A percentile compares a stretch with the other conserved stretches of the same genome.
These are phyloP conservation scores for Corythornis cristatus DNA, from an alignment of 2,113 vertebrate species.

Conservation along the genomic window DNA sequence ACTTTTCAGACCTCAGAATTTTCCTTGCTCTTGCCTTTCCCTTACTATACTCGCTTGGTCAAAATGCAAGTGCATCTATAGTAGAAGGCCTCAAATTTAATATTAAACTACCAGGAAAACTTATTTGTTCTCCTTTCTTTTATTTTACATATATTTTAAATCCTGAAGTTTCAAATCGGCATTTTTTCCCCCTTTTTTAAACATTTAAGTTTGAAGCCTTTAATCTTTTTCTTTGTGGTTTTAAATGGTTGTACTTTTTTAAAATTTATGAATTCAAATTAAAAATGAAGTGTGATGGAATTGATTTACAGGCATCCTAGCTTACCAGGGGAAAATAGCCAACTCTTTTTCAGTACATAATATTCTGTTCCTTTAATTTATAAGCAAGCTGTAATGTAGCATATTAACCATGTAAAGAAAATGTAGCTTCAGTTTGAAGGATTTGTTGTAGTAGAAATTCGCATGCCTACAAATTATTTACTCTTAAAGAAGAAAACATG, in stretches of 20 bases:
- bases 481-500: constrained; percentile 1
- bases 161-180: constrained; percentile 1
- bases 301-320: constrained; percentile 45
- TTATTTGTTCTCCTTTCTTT: background rate
- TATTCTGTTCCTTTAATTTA: constrained; percentile 60
- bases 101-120: background rate
- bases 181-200: constrained; percentile 34
- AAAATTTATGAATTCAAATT: constrained; percentile 68
- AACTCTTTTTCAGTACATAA: constrained; percentile 38
- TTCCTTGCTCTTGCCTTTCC: background rate
- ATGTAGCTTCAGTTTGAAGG: constrained; percentile 34
- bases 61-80: background rate
- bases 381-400: constrained; percentile 32
- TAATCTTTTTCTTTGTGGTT: constrained; percentile 9
- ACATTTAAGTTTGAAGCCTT: constrained; percentile 14
- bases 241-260: background rate
- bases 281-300: constrained; percentile 48
- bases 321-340: constrained; percentile 53
- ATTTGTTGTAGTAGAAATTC: constrained; percentile 53
- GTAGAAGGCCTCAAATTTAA: background rate
- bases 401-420: constrained; percentile 63
- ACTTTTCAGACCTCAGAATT: background rate
- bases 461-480: constrained; percentile 56
- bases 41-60: background rate
- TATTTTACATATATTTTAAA: constrained; percentile 33